These are phyloP conservation scores for Zosterops hypoxanthus DNA, from an alignment of 2,113 vertebrate species.

Conservation along the genomic window DNA sequence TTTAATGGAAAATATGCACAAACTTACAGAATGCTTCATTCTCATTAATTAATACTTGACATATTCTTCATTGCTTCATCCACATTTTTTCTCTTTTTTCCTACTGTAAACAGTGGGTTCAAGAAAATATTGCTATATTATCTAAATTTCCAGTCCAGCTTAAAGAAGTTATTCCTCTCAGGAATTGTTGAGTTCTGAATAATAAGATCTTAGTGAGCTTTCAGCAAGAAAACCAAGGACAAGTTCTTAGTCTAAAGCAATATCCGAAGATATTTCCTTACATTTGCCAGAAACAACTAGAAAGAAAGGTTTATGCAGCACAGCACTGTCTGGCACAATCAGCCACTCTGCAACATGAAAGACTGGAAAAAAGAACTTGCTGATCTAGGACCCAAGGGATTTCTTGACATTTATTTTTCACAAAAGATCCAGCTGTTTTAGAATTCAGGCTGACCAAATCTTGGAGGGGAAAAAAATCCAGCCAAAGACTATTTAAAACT, in stretches of 20 bases:
- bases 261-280: not conserved
- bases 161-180: not conserved
- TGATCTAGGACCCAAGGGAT: not conserved
- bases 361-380: not conserved
- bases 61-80: not conserved
- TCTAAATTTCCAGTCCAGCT: not conserved
- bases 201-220: not conserved
- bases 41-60: not conserved
- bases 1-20: not conserved
- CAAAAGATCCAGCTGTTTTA: conserved; percentile 15
- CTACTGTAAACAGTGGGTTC: not conserved
- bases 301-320: not conserved
- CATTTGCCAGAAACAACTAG: not conserved
- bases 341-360: not conserved
- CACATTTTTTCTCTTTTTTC: not conserved
- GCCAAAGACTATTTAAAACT: not conserved
- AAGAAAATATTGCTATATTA: not conserved
- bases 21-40: not conserved
- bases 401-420: not conserved
- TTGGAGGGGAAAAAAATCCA: not conserved
- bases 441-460: not conserved
- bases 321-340: not conserved
- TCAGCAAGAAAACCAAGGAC: not conserved
- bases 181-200: not conserved
- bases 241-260: not conserved